Percentiles rank a stretch among this genome's conserved stretches.
phyloP scores from a whole-genome alignment of 1,140 invertebrate species.

The Maniola jurtina region DNA sequence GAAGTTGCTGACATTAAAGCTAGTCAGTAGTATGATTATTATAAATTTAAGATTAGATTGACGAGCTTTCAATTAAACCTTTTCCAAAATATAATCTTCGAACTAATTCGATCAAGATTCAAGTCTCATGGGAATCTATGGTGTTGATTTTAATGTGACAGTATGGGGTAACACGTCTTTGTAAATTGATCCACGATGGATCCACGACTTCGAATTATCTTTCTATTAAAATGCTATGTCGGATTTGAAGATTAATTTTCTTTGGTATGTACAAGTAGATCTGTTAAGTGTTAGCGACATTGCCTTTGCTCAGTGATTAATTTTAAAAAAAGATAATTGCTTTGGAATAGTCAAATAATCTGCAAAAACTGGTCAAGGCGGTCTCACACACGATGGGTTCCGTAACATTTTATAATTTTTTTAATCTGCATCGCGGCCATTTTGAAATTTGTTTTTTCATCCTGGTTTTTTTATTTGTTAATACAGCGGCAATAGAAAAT shows the following conservation, averaged over 20 bases:
- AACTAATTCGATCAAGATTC: not conserved
- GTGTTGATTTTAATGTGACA: constrained; percentile 19
- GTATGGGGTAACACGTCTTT: constrained; percentile 4
- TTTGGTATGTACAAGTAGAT: not conserved
- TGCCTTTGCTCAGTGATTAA: too few species aligned
- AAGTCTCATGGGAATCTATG: not conserved
- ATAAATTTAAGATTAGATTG: not conserved
- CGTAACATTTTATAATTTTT: too few species aligned
- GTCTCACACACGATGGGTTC: too few species aligned
- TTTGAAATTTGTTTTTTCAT: too few species aligned
- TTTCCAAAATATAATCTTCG: not conserved
- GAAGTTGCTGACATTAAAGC: not conserved
- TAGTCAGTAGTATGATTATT: too few species aligned
- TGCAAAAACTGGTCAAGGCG: too few species aligned
- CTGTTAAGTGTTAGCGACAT: too few species aligned
- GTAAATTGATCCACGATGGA: not conserved
- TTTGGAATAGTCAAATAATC: too few species aligned
- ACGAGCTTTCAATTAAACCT: not conserved
- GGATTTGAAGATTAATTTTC: not conserved
- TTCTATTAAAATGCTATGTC: not conserved
- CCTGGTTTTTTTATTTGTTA: too few species aligned
- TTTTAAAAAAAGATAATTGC: too few species aligned
- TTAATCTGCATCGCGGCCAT: too few species aligned
- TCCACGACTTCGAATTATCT: not conserved
- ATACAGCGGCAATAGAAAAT: too few species aligned